A percentile compares a stretch with the other conserved stretches of the same genome.
Conservation (phyloP, 2,888 invertebrate genomes). For the Tiliacea aurago region DNA sequence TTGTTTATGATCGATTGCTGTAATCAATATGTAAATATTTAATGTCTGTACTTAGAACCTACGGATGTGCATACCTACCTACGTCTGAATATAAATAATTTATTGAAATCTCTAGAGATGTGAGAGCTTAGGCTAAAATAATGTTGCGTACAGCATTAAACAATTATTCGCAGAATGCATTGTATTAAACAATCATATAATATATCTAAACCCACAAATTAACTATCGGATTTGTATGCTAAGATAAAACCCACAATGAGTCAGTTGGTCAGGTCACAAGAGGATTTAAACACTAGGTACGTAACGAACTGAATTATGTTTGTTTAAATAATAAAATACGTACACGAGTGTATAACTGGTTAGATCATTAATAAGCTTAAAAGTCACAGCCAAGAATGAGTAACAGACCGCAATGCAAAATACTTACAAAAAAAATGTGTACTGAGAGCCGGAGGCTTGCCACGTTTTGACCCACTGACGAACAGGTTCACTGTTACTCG, state of each 20-base stretch:
- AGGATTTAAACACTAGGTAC: slow-evolving; percentile 33
- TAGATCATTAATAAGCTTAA: slow-evolving; percentile 44
- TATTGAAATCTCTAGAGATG: not conserved
- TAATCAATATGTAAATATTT: slow-evolving; percentile 60
- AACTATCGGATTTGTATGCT: not conserved
- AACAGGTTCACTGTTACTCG: slow-evolving; percentile 41
- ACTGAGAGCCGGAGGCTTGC: slow-evolving; percentile 24
- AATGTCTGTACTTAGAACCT: slow-evolving; percentile 21
- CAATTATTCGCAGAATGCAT: not conserved
- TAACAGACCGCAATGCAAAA: slow-evolving; percentile 43
- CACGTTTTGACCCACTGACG: slow-evolving; percentile 49
- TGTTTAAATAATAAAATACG: slow-evolving; percentile 24
- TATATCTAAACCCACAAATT: not conserved
- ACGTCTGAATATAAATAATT: not conserved
- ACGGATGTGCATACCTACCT: not conserved
- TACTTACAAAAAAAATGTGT: slow-evolving; percentile 30
- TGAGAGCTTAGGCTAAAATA: not conserved
- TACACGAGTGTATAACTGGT: slow-evolving; percentile 31
- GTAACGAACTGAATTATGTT: slow-evolving; percentile 25
- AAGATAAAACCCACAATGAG: slow-evolving; percentile 13
- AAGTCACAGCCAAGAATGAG: slow-evolving; percentile 42
- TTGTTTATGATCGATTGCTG: slow-evolving; percentile 58
- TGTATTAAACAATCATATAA: too few species aligned
- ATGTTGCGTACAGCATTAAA: not conserved
- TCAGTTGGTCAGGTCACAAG: slow-evolving; percentile 2